Evolutionary conservation across 2,888 invertebrate species (phyloP).

Genomic region (Teleiodes luculella): DNA sequence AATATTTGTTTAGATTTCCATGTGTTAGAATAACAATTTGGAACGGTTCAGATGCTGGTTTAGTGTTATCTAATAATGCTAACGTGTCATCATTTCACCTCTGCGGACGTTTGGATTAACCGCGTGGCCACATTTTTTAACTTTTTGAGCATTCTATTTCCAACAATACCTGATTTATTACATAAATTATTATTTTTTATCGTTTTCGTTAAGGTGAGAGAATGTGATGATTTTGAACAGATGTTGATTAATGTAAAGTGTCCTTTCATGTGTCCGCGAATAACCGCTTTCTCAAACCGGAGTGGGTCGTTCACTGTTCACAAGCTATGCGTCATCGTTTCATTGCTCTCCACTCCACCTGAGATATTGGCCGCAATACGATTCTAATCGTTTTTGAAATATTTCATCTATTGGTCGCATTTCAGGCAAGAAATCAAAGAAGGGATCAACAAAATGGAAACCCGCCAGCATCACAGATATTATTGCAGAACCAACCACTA

Average conservation of each 20-base stretch:
- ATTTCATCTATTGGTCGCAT: constrained; percentile 31
- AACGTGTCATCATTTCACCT: constrained; percentile 77
- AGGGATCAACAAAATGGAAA: constrained; percentile 90
- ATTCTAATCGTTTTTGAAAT: constrained; percentile 24
- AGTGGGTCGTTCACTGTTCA: constrained; percentile 61
- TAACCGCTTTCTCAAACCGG: constrained; percentile 69
- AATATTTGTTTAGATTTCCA: constrained; percentile 32
- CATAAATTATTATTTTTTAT: constrained; percentile 26
- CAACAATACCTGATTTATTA: constrained; percentile 28
- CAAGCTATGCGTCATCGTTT: constrained; percentile 66
- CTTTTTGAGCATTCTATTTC: constrained; percentile 42
- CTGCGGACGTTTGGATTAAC: constrained; percentile 76
- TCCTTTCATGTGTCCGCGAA: constrained; percentile 47
- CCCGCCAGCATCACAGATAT: constrained; percentile 90
- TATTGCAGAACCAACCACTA: constrained; percentile 83
- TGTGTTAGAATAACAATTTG: constrained; percentile 30
- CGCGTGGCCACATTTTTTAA: constrained; percentile 76
- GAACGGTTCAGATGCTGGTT: constrained; percentile 28
- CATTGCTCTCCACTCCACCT: constrained; percentile 42
- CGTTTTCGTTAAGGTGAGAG: constrained; percentile 29
- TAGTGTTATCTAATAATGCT: constrained; percentile 66
- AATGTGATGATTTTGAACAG: constrained; percentile 27
- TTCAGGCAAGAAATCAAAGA: constrained; percentile 91
- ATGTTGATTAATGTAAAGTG: constrained; percentile 33
- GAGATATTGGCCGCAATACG: constrained; percentile 26